Percentiles rank a stretch among this genome's conserved stretches.
These are phyloP conservation scores for Scomberomorus guttatus DNA, from an alignment of 2,797 vertebrate genomes.

Conservation along the genomic window DNA sequence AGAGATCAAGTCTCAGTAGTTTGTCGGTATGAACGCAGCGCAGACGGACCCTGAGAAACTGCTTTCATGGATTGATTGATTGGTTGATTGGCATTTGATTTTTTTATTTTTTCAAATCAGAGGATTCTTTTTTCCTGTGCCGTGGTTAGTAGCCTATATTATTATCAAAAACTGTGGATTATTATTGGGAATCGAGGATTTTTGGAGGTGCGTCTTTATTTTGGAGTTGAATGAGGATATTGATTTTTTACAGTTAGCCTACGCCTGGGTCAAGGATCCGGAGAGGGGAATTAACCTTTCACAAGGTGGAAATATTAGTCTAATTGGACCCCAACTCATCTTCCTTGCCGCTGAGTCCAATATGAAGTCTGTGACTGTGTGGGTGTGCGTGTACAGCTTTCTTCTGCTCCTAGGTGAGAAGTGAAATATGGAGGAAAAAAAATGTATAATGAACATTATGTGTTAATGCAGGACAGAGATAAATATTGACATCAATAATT, in stretches of 20 bases:
- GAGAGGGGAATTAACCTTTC: slow-evolving; percentile 71
- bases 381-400: slow-evolving; percentile 79
- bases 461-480: background rate
- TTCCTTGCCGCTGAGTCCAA: slow-evolving; percentile 60
- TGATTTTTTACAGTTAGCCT: slow-evolving; percentile 54
- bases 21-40: slow-evolving; percentile 76
- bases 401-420: slow-evolving; percentile 86
- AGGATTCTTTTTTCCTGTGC: slow-evolving; percentile 41
- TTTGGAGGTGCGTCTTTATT: slow-evolving; percentile 42
- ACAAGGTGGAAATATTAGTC: slow-evolving; percentile 68
- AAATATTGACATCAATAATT: background rate
- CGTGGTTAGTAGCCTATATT: slow-evolving; percentile 36
- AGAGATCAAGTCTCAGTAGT: slow-evolving; percentile 79
- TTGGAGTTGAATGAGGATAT: slow-evolving; percentile 76
- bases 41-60: slow-evolving; percentile 72
- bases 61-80: slow-evolving; percentile 75
- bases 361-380: slow-evolving; percentile 81
- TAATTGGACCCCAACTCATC: slow-evolving; percentile 66
- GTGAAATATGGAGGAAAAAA: slow-evolving; percentile 11
- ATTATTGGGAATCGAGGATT: slow-evolving; percentile 62
- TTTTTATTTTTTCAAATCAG: slow-evolving; percentile 34
- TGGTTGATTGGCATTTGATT: slow-evolving; percentile 55
- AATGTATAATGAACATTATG: background rate
- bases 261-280: slow-evolving; percentile 64
- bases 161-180: slow-evolving; percentile 70